A percentile compares a stretch with the other conserved stretches of the same genome.
Evolutionary conservation across 2,888 invertebrate species (phyloP).

Genomic region (Pocota personata): DNA sequence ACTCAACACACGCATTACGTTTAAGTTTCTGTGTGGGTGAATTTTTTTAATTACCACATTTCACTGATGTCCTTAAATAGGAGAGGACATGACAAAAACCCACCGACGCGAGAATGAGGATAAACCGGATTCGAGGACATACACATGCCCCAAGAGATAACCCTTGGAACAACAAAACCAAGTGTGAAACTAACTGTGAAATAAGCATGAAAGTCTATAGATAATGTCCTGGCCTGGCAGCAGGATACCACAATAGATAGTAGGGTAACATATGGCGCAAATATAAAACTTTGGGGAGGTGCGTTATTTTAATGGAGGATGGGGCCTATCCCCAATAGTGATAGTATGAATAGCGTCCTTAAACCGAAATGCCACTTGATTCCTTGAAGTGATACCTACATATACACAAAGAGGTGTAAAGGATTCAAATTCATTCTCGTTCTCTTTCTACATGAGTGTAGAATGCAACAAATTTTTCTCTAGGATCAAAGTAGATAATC

Average conservation of each 20-base stretch:
- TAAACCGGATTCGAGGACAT: conserved; percentile 56
- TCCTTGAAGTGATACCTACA: conserved; percentile 14
- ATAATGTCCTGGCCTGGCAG: conserved; percentile 57
- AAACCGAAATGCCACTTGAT: conserved; percentile 51
- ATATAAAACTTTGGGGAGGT: conserved; percentile 24
- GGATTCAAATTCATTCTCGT: conserved; percentile 15
- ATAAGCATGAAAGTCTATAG: conserved; percentile 52
- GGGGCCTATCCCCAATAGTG: conserved; percentile 12
- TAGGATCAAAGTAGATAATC: conserved; percentile 58
- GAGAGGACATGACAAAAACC: neutral
- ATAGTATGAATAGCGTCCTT: conserved; percentile 28
- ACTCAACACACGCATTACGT: conserved; percentile 28
- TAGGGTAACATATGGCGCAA: conserved; percentile 57
- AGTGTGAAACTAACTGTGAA: conserved; percentile 55
- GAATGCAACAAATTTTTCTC: conserved; percentile 63
- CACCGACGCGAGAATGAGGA: conserved; percentile 1
- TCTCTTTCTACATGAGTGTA: neutral
- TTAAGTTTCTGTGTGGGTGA: conserved; percentile 57
- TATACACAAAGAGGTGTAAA: conserved; percentile 14
- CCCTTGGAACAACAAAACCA: conserved; percentile 41
- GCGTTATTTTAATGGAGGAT: neutral
- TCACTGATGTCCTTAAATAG: conserved; percentile 46
- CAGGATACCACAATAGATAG: conserved; percentile 3
- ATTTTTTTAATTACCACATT: conserved; percentile 70
- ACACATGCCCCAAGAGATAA: conserved; percentile 50